phyloP scores from a whole-genome alignment of 2,113 vertebrate genomes.

The Trinectes maculatus region DNA sequence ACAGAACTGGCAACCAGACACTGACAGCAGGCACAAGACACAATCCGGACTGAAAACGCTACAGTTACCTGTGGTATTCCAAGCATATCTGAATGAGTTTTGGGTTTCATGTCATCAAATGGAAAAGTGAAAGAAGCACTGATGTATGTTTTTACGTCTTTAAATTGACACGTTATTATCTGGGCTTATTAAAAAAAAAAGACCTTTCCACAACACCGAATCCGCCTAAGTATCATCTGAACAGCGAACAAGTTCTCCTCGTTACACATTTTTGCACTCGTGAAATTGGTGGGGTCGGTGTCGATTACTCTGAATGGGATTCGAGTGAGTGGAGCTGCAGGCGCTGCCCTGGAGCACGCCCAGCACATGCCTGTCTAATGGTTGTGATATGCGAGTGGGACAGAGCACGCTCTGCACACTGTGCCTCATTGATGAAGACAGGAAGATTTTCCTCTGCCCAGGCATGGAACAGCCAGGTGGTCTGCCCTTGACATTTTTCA shows the following conservation, averaged over 20 bases:
- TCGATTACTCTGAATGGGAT: conserved; percentile 70
- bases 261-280: conserved; percentile 71
- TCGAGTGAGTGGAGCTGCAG: conserved; percentile 56
- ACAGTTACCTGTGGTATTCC: no score
- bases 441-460: conserved; percentile 74
- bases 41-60: no score
- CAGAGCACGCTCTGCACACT: conserved; percentile 68
- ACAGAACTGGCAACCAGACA: no score
- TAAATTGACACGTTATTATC: conserved; percentile 18
- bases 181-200: conserved; percentile 23
- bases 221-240: conserved; percentile 42
- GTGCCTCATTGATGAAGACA: conserved; percentile 78
- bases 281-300: conserved; percentile 63
- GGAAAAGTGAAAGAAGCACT: neutral
- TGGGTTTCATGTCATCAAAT: neutral
- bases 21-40: no score
- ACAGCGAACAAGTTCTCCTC: conserved; percentile 48
- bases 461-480: conserved; percentile 75
- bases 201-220: conserved; percentile 31
- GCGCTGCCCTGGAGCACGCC: conserved; percentile 60
- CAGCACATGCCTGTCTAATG: conserved; percentile 79
- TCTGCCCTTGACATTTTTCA: conserved; percentile 77
- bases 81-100: no score
- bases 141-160: conserved; percentile 19
- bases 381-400: conserved; percentile 75